Conservation (phyloP, 2,113 vertebrate species). For the Macquaria australasica region DNA sequence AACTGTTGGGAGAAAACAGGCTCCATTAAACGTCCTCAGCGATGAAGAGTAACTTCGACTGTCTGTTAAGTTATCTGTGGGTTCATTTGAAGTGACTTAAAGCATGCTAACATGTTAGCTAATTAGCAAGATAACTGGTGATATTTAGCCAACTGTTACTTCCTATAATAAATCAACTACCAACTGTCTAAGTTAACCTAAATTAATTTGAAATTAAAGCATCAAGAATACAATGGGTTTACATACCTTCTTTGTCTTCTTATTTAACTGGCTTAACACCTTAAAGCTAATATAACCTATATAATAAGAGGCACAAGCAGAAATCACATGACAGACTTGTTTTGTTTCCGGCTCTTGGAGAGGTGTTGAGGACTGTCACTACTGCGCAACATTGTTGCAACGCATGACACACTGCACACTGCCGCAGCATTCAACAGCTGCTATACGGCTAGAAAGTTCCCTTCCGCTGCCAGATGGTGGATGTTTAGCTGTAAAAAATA, state of each 20-base stretch:
- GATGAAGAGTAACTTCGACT: neutral
- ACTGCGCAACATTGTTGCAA: neutral
- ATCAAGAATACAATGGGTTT: accelerated
- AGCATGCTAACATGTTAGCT: constrained; percentile 16
- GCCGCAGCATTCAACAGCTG: neutral
- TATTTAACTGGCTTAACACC: neutral
- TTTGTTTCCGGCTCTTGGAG: constrained; percentile 34
- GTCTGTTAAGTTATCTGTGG: neutral
- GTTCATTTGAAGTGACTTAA: accelerated
- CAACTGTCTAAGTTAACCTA: neutral
- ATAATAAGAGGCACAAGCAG: neutral
- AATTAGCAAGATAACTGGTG: neutral
- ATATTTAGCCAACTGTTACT: neutral
- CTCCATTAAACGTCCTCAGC: neutral
- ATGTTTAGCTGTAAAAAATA: too few relatives aligned
- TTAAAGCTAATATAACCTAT: neutral
- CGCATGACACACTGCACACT: neutral
- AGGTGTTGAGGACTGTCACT: neutral
- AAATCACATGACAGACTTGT: constrained; percentile 58
- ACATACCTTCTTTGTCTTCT: neutral
- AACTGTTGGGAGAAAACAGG: constrained; percentile 9
- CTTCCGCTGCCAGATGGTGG: too few relatives aligned
- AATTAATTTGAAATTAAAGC: accelerated
- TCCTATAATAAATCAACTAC: neutral
- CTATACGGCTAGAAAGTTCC: too few relatives aligned